Evolutionary conservation across 2,113 vertebrate species (phyloP), one percentile per base, ranked within the genome.

Genomic region (Marmota flaviventris): DNA sequence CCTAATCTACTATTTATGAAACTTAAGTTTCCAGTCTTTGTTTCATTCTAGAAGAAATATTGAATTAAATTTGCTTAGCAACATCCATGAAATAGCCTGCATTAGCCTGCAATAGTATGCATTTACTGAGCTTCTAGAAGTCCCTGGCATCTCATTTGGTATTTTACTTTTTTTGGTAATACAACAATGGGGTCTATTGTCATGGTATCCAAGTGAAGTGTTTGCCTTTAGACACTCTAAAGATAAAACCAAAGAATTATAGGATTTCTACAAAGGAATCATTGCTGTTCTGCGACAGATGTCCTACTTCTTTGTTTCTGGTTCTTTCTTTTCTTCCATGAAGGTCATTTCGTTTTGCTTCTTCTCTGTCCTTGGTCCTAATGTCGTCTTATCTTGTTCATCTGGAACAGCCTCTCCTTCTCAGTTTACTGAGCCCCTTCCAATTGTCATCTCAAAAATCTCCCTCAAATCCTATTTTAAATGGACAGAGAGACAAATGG

Each of bases 391-490:
- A 81, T 45, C 81, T 27, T 77, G 27, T 67, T 90, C 72, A 77
- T 84, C 18, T 70, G 48, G 39, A 45, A 16, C 14, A 67, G 9
- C n/a, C 79, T 70, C 6, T 82, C 48, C 39, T 94, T 86, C 72
- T 82, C 39, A 53, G 17, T 82, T 89, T 72, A 82, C 32, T 29
- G 77, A 97, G 67, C n/a, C 51, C 17, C 14, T 90, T 84, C 37
- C 29, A 53, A 77, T 34, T 58, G 65, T 87, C 76, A 92, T 92
- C 58, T 10, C 96, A 17, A 93, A 85, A 92, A 81, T 61, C 14
- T 83, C 32, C 67, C 92, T 81, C n/a, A 61, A 95, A 58, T 73
- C 32, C 17, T 45, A 63, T 82, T 94, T 95, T 87, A 77, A 90
- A 84, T 48, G 70, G 88, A 91, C 61, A 85, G 56, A 58, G 32